Conservation (phyloP, 2,797 vertebrate species). For the Eulemur mongoz region DNA sequence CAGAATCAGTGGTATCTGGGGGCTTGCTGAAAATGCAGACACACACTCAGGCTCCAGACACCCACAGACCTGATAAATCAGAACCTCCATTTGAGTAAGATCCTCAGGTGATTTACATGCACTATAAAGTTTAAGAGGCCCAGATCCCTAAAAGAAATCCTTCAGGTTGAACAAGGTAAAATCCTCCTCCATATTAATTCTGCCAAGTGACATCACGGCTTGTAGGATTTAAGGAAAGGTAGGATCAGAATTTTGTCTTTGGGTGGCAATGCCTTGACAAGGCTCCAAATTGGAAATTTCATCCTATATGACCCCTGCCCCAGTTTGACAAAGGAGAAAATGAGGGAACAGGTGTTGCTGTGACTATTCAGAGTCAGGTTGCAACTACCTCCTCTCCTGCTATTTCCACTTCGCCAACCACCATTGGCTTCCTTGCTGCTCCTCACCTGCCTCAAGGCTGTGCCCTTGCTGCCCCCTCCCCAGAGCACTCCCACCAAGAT, state of each 20-base stretch:
- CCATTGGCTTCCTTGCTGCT: neutral
- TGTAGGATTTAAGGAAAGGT: neutral
- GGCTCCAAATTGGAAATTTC: constrained; percentile 11
- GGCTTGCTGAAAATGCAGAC: neutral
- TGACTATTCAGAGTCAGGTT: neutral
- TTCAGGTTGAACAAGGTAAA: constrained; percentile 26
- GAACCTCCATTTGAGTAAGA: constrained; percentile 9
- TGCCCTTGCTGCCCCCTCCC: neutral
- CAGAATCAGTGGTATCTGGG: neutral
- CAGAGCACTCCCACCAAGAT: neutral
- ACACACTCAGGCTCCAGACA: neutral
- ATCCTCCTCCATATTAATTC: neutral
- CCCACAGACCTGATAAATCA: neutral
- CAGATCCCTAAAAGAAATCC: neutral
- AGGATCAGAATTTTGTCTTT: constrained; percentile 39
- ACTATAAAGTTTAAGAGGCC: neutral
- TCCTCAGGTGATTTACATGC: neutral
- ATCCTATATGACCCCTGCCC: neutral
- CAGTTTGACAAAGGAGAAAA: neutral
- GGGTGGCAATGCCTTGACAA: neutral
- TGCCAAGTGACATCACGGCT: neutral
- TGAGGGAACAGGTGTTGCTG: neutral
- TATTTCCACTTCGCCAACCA: neutral
- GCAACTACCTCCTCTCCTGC: neutral
- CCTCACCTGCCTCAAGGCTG: neutral